These are phyloP conservation scores for Deroplatys truncata DNA, from an alignment of 2,888 invertebrate species.

Conservation along the genomic window DNA sequence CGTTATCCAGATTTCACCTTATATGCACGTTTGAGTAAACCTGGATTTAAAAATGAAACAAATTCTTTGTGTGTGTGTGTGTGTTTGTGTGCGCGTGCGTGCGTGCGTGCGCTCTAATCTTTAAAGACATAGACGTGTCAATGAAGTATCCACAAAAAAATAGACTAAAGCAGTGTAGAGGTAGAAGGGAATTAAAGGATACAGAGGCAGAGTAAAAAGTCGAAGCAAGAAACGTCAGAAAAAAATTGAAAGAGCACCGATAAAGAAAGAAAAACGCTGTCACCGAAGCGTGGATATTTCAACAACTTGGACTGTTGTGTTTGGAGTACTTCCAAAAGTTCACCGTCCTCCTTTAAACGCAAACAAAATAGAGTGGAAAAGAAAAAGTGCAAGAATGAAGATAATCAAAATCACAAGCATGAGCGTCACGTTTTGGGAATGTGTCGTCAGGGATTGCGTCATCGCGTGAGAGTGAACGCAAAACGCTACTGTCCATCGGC, in stretches of 20 bases:
- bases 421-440: not conserved
- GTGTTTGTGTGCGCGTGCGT: too few species aligned
- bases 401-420: not conserved
- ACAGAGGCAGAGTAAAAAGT: not conserved
- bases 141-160: too few species aligned
- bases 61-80: too few species aligned
- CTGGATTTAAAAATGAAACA: too few species aligned
- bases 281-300: not conserved
- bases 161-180: not conserved
- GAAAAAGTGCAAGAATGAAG: not conserved
- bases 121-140: too few species aligned
- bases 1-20: too few species aligned
- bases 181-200: not conserved
- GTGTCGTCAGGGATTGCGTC: constrained; percentile 1
- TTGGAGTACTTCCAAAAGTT: not conserved
- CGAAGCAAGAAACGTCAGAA: not conserved
- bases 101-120: too few species aligned
- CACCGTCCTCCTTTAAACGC: not conserved
- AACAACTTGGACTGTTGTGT: not conserved
- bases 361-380: not conserved
- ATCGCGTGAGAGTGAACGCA: not conserved
- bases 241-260: too few species aligned
- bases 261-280: too few species aligned
- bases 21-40: too few species aligned
- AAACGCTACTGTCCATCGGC: not conserved